Conservation (phyloP, 2,888 invertebrate species). For the Brachyopa scutellaris region DNA sequence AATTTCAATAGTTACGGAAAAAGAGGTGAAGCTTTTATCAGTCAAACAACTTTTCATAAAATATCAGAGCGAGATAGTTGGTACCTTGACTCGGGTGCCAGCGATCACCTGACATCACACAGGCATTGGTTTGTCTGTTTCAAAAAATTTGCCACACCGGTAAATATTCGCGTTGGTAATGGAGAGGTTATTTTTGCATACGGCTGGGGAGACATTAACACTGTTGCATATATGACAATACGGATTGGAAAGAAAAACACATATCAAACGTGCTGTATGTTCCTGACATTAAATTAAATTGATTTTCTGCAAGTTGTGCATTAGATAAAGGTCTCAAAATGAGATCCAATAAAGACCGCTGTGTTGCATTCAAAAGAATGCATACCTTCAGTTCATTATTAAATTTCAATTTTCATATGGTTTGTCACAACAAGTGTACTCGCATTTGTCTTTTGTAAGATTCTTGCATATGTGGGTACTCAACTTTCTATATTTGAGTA, state of each 20-base stretch:
- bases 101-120: neutral
- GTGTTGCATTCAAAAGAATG: too few species aligned
- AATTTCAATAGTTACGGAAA: neutral
- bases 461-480: too few species aligned
- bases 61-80: conserved; percentile 1
- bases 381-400: too few species aligned
- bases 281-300: neutral
- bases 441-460: too few species aligned
- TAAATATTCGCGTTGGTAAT: conserved; percentile 5
- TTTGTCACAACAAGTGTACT: too few species aligned
- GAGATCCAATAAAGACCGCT: neutral
- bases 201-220: neutral
- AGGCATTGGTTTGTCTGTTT: neutral
- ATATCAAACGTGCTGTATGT: neutral
- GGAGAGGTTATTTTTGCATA: neutral
- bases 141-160: neutral
- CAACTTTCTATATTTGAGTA: too few species aligned
- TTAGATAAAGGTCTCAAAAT: neutral
- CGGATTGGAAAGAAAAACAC: neutral
- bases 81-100: neutral
- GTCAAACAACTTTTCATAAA: neutral
- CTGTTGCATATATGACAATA: neutral
- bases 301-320: neutral
- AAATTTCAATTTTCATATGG: too few species aligned
- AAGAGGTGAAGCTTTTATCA: conserved; percentile 3